Conservation (phyloP, 2,888 invertebrate species). For the Chymomyza amoena region DNA sequence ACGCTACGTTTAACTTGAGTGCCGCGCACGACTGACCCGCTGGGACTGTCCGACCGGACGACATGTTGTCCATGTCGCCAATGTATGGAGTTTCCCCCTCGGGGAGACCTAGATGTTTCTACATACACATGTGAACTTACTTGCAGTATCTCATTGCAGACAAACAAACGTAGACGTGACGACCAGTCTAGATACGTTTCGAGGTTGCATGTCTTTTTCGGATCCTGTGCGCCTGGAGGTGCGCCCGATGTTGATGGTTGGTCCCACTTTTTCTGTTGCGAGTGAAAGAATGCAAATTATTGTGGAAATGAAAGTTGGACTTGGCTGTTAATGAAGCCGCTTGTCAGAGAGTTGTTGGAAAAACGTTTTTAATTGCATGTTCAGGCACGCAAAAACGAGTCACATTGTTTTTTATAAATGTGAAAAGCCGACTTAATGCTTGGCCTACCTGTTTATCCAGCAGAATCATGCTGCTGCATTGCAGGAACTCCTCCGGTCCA, state of each 20-base stretch:
- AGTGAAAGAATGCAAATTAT: constrained; percentile 6
- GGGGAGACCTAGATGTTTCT: neutral
- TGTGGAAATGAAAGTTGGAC: neutral
- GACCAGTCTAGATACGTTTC: constrained; percentile 79
- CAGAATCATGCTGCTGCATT: constrained; percentile 78
- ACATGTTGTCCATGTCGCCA: constrained; percentile 4
- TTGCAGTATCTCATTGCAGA: constrained; percentile 79
- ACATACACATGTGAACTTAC: constrained; percentile 58
- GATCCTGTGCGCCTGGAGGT: constrained; percentile 75
- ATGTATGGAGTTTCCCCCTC: neutral
- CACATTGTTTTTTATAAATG: constrained; percentile 27
- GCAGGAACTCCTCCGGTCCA: constrained; percentile 78
- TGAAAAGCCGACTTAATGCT: constrained; percentile 19
- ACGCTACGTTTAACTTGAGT: constrained; percentile 37
- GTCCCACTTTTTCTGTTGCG: constrained; percentile 73
- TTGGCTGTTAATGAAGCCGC: constrained; percentile 44
- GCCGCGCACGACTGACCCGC: constrained; percentile 24
- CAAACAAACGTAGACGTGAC: constrained; percentile 77
- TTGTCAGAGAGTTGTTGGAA: constrained; percentile 20
- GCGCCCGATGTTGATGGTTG: constrained; percentile 75
- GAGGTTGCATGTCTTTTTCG: constrained; percentile 79
- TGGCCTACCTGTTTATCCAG: constrained; percentile 76
- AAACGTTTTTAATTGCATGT: constrained; percentile 36
- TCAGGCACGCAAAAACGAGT: constrained; percentile 33
- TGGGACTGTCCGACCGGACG: neutral